These are phyloP conservation scores for Azemiops feae DNA, from an alignment of 2,113 vertebrate genomes.

Conservation along the genomic window DNA sequence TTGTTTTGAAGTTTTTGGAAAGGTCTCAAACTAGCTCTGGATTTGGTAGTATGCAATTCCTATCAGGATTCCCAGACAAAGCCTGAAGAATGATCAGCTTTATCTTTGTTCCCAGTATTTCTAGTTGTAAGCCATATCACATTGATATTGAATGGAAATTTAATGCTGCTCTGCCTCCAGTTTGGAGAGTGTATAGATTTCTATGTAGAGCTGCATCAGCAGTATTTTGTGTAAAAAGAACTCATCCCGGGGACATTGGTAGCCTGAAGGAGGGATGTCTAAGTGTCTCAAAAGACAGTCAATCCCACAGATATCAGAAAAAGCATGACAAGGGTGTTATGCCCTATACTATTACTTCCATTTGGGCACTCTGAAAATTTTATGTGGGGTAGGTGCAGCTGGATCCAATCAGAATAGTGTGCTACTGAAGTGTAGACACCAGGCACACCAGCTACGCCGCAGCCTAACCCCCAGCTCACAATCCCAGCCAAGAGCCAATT, in stretches of 20 bases:
- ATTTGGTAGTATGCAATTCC: not conserved
- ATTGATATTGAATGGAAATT: not conserved
- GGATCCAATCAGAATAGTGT: conserved; percentile 32
- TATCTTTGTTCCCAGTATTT: too few relatives aligned
- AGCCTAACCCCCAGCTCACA: conserved; percentile 50
- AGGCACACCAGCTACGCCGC: not conserved
- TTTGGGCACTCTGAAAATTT: not conserved
- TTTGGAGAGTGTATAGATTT: not conserved
- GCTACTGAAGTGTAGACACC: conserved; percentile 41
- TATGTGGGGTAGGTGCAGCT: not conserved
- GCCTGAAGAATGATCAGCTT: not conserved
- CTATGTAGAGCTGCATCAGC: not conserved
- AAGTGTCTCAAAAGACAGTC: not conserved
- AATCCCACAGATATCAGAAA: not conserved
- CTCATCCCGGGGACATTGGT: not conserved
- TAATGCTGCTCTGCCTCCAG: not conserved
- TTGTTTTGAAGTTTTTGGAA: not conserved
- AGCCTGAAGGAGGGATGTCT: not conserved
- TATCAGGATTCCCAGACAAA: not conserved
- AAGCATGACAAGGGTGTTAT: not conserved
- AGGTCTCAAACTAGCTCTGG: not conserved
- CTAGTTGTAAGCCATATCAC: too few relatives aligned
- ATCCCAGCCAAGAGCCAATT: conserved; percentile 55
- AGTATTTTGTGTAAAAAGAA: not conserved
- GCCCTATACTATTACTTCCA: not conserved